phyloP scores from a whole-genome alignment of 2,888 invertebrate genomes.

The Bugula neritina region DNA sequence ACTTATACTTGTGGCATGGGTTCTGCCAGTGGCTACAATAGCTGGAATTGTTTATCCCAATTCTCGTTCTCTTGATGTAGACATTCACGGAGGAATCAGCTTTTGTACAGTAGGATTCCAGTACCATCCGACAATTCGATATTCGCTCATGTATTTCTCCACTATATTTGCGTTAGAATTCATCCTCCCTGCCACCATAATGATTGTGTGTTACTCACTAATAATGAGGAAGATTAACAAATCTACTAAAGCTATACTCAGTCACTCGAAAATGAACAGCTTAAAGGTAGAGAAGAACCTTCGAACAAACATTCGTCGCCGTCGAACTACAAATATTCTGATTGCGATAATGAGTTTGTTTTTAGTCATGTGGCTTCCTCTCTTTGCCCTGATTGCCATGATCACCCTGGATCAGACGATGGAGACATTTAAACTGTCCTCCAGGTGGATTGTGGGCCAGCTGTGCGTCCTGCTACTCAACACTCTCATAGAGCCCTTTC shows the following conservation, averaged over 20 bases:
- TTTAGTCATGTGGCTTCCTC: constrained; percentile 13
- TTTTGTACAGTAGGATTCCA: constrained; percentile 11
- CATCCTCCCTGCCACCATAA: not conserved
- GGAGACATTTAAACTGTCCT: constrained; percentile 3
- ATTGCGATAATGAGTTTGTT: not conserved
- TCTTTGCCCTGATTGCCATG: not conserved
- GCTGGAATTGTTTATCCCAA: constrained; percentile 17
- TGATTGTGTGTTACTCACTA: not conserved
- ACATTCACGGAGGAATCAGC: not conserved
- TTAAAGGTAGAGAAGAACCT: not conserved
- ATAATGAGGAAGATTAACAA: constrained; percentile 3
- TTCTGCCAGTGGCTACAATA: constrained; percentile 1
- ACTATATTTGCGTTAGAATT: constrained; percentile 18
- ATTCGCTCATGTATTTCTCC: not conserved
- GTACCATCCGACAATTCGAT: not conserved
- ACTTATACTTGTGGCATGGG: not conserved
- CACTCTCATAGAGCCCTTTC: constrained; percentile 12
- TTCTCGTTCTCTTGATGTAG: not conserved
- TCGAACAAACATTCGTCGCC: not conserved
- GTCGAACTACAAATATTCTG: constrained; percentile 8
- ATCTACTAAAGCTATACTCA: not conserved
- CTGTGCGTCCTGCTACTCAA: not conserved
- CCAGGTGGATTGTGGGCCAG: constrained; percentile 6
- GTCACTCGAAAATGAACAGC: not conserved
- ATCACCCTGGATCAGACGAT: not conserved